Conservation (phyloP, 2,888 invertebrate genomes). For the Myopa testacea region DNA sequence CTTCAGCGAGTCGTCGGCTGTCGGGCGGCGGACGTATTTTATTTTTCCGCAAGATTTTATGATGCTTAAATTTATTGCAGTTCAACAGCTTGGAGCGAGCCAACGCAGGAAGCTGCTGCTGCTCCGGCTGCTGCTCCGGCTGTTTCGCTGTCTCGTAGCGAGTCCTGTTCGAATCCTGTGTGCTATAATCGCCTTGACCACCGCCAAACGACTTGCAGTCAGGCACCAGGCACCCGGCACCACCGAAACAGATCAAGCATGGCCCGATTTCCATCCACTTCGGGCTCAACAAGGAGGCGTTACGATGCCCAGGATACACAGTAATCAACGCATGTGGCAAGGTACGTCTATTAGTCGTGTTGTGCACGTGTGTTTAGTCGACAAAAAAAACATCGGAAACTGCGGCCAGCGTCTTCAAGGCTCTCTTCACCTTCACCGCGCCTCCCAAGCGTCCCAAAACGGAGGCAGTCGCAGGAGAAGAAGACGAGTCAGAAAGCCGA, state of each 20-base stretch:
- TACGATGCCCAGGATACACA: no score
- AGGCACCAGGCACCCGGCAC: neutral
- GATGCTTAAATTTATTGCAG: constrained; percentile 66
- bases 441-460: neutral
- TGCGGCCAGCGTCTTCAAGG: neutral
- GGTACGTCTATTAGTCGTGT: no score
- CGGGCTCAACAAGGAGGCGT: neutral
- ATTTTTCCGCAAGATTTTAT: constrained; percentile 66
- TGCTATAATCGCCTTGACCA: constrained; percentile 56
- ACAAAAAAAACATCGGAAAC: neutral
- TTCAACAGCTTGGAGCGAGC: constrained; percentile 47
- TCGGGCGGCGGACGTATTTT: constrained; percentile 50
- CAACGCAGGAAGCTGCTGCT: constrained; percentile 4
- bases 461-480: neutral
- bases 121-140: neutral
- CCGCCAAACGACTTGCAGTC: neutral
- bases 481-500: neutral
- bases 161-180: neutral
- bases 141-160: constrained; percentile 18
- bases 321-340: no score
- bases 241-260: neutral
- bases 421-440: neutral
- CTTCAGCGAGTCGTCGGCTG: constrained; percentile 17
- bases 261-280: no score
- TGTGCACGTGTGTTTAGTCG: constrained; percentile 1